Conservation (phyloP, 2,797 vertebrate genomes). For the Etheostoma nigrum region DNA sequence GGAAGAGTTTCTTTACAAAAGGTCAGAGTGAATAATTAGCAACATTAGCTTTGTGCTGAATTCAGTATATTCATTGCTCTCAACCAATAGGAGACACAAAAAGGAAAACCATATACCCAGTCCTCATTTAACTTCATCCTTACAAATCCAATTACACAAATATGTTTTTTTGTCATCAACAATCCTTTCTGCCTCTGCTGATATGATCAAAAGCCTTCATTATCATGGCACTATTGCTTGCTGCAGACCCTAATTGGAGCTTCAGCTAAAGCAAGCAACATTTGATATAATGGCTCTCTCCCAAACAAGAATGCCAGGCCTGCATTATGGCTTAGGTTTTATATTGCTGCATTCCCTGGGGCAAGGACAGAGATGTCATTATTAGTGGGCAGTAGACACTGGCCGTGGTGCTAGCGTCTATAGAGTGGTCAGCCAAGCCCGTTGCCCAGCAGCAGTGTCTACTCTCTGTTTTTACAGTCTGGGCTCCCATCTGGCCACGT, state of each 20-base stretch:
- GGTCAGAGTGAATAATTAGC: slow-evolving; percentile 46
- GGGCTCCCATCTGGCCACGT: slow-evolving; percentile 59
- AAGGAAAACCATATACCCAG: not conserved
- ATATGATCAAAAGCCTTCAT: slow-evolving; percentile 74
- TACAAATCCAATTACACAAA: slow-evolving; percentile 53
- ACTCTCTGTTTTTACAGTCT: slow-evolving; percentile 56
- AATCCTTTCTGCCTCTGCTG: slow-evolving; percentile 49
- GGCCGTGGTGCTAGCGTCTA: slow-evolving; percentile 57
- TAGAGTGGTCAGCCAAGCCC: slow-evolving; percentile 61
- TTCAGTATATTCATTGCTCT: slow-evolving; percentile 23
- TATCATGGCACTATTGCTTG: slow-evolving; percentile 64
- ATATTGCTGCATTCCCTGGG: slow-evolving; percentile 63
- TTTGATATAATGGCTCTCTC: slow-evolving; percentile 73
- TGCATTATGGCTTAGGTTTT: slow-evolving; percentile 67
- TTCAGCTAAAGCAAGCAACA: slow-evolving; percentile 70
- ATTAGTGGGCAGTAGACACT: slow-evolving; percentile 74
- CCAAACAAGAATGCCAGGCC: slow-evolving; percentile 64
- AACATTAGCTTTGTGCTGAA: slow-evolving; percentile 14
- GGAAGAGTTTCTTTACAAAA: slow-evolving; percentile 22
- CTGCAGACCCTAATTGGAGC: slow-evolving; percentile 69
- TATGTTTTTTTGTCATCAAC: slow-evolving; percentile 42
- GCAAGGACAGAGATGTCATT: slow-evolving; percentile 76
- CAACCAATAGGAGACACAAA: slow-evolving; percentile 2
- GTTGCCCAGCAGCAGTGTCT: slow-evolving; percentile 54
- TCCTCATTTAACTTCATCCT: slow-evolving; percentile 41